Conservation (phyloP, 2,113 vertebrate species). For the Passerina amoena region DNA sequence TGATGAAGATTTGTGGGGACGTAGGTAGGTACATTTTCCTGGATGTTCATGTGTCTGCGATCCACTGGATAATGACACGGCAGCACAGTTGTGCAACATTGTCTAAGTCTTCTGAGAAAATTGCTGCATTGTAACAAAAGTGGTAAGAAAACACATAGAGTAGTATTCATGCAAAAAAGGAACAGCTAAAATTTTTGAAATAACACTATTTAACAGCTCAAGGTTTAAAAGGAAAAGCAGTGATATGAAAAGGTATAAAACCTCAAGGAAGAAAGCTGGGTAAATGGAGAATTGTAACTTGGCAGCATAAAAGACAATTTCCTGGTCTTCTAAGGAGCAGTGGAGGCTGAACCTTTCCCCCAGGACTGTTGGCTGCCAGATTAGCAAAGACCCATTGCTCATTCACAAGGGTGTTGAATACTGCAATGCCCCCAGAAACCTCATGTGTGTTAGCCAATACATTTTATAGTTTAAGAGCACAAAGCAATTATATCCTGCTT, state of each 20-base stretch:
- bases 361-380: not conserved
- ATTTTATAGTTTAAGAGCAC: not conserved
- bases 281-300: not conserved
- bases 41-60: not conserved
- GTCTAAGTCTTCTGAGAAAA: not conserved
- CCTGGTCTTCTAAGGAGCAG: not conserved
- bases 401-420: not conserved
- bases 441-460: not conserved
- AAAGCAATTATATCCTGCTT: not conserved
- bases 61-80: not conserved
- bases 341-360: not conserved
- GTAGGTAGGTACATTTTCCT: not conserved
- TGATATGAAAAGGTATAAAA: not conserved
- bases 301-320: not conserved
- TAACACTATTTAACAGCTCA: not conserved
- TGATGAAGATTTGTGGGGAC: not conserved
- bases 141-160: not conserved
- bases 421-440: not conserved
- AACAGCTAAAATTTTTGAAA: not conserved
- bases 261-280: not conserved
- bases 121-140: not conserved
- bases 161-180: not conserved
- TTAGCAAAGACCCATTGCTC: not conserved
- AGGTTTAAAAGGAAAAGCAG: not conserved
- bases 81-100: not conserved